Base-by-base conservation (phyloP, 2,888 invertebrate genomes). In the Gasteruption jaculator region DNA sequence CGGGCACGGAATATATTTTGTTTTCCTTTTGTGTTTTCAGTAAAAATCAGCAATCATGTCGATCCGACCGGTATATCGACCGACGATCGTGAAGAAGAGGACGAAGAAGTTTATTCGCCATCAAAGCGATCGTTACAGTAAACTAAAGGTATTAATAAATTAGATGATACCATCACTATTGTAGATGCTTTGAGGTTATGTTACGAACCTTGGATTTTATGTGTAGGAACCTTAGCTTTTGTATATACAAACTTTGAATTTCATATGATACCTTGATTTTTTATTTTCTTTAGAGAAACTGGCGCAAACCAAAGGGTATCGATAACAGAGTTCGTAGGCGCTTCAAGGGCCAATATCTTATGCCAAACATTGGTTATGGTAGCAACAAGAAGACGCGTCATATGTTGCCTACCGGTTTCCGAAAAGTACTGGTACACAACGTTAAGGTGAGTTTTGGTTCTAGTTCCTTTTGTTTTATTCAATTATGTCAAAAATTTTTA, bases 281-380 rank as follows among this genome's bases (percentile, higher is more conserved):
- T 38, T 29, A 31, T 12, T 34, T 38, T 43, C n/a, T 49, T 42
- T 16, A 91, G 91, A 81, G 88, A 58, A 94, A 91, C 83, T 99
- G 99, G 99, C 86, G 99, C 71, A 99, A 96, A 78, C 99, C 99
- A 14, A 96, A 96, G 78, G 99, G 99, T 92, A 99, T 99, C 75
- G 99, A 99, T 78, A 99, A 99, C 85, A 85, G 97, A 75, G 97
- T 99, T 34, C 86, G 99, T 59, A 86, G 99, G 72, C 85, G 96
- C 60, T 99, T 99, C 80, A 99, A 99, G 87, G 99, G 99, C 20
- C 96, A 96, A 71, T 93, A 87, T 71, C 77, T 91, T 78, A 99
- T 99, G 99, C 99, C 99, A 53, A 95, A 86, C 72, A 95, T 99
- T 73, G 99, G 99, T 82, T 99, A 96, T 71, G 97, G 99, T 56